Evolutionary conservation across 2,797 vertebrate genomes (phyloP), one percentile per base, ranked within the genome.

Genomic region (Hydrolagus colliei): DNA sequence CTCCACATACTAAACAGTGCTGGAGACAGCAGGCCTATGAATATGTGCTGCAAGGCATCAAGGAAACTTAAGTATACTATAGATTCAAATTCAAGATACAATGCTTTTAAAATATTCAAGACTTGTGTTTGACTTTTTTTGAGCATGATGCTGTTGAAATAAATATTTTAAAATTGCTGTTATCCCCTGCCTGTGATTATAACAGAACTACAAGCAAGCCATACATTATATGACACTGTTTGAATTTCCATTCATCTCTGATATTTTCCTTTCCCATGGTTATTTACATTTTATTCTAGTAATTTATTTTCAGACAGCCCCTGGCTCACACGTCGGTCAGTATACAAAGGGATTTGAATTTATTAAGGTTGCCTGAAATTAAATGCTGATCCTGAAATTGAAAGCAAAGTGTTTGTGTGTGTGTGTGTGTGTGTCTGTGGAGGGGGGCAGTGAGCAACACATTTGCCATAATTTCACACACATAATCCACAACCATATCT

Each of bases 81-180:
- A 59, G 0, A 76, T 7, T 76, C 32, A 76, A 76, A 76, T 76
- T 10, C 41, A 76, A 76, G 41, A 18, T 18, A 59, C 74, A 59
- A 59, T 18, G 20, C n/a, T 27, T 65, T 82, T 67, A 82, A 52
- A 82, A 82, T 68, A 82, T 68, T 82, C 79, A 82, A 41, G 35
- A 76, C 41, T 27, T 2, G 22, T 82, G n/a, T 82, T 82, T 65
- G 78, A 82, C 35, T 65, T 67, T 82, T 67, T 67, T 82, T 82
- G 18, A 82, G n/a, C 32, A n/a, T 82, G 65, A 82, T 52, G 41
- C 41, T 52, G 41, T 52, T 52, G 41, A 52, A 52, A 52, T 82
- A 68, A 82, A 82, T 82, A 82, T 68, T 82, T 82, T 82, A 41
- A 68, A 41, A 32, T 41, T 82, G 65, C 65, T 35, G 67, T 82